Conservation (phyloP, 2,888 invertebrate species). For the Neelides folsomi region DNA sequence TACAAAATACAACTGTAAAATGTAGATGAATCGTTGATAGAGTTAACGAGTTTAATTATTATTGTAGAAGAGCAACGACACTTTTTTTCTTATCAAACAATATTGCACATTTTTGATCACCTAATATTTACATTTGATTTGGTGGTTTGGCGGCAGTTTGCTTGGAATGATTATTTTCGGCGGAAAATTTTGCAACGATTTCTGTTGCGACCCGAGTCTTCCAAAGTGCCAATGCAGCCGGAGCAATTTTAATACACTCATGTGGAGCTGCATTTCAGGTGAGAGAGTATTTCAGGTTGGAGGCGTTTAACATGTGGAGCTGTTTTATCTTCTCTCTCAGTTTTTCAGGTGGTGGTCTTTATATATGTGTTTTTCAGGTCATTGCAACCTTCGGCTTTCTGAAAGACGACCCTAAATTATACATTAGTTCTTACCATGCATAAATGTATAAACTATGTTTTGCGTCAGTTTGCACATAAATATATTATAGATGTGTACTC, state of each 20-base stretch:
- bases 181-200: slow-evolving; percentile 85
- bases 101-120: slow-evolving; percentile 23
- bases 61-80: too few relatives aligned
- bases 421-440: too few relatives aligned
- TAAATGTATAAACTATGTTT: too few relatives aligned
- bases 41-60: too few relatives aligned
- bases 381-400: too few relatives aligned
- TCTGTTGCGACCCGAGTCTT: slow-evolving; percentile 47
- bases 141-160: slow-evolving; percentile 57
- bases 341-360: slow-evolving; percentile 72
- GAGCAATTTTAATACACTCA: slow-evolving; percentile 97
- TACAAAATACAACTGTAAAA: too few relatives aligned
- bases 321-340: slow-evolving; percentile 50
- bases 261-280: slow-evolving; percentile 50
- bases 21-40: too few relatives aligned
- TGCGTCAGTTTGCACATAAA: too few relatives aligned
- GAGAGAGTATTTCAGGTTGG: neutral
- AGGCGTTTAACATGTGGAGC: neutral
- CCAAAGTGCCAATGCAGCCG: slow-evolving; percentile 91
- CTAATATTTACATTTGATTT: too few relatives aligned
- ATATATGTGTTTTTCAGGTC: slow-evolving; percentile 3
- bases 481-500: too few relatives aligned
- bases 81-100: slow-evolving; percentile 1
- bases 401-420: too few relatives aligned
- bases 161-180: slow-evolving; percentile 99